Conservation (phyloP, 2,797 vertebrate genomes). For the Diglossa cyanea region DNA sequence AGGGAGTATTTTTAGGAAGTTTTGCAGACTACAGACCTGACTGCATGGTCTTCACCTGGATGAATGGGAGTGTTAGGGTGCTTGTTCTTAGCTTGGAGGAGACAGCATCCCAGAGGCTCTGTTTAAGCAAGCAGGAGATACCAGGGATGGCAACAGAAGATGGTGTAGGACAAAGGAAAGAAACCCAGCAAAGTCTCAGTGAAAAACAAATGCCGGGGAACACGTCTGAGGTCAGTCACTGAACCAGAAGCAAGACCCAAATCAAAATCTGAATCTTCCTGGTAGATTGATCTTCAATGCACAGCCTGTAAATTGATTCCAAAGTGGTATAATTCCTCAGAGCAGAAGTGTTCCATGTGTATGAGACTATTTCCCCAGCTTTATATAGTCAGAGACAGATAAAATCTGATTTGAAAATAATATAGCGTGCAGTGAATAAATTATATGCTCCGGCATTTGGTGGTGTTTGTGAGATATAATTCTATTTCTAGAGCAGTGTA, state of each 20-base stretch:
- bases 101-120: neutral
- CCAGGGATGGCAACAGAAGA: neutral
- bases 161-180: neutral
- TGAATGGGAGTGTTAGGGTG: neutral
- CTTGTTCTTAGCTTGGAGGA: neutral
- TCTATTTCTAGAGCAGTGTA: conserved; percentile 52
- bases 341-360: neutral
- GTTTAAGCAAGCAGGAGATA: neutral
- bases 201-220: neutral
- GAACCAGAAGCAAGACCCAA: neutral
- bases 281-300: neutral
- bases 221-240: neutral
- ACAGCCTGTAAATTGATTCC: neutral
- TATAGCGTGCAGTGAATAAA: conserved; percentile 29
- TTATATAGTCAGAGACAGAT: conserved; percentile 9
- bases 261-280: neutral
- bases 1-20: neutral
- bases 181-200: neutral
- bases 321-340: neutral
- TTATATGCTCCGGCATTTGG: conserved; percentile 33
- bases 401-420: conserved; percentile 52
- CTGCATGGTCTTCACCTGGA: neutral
- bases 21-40: neutral
- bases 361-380: neutral
- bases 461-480: conserved; percentile 51